Evolutionary conservation across 2,797 vertebrate species (phyloP), one percentile per base, ranked within the genome.

Genomic region (Scolopax rusticola): DNA sequence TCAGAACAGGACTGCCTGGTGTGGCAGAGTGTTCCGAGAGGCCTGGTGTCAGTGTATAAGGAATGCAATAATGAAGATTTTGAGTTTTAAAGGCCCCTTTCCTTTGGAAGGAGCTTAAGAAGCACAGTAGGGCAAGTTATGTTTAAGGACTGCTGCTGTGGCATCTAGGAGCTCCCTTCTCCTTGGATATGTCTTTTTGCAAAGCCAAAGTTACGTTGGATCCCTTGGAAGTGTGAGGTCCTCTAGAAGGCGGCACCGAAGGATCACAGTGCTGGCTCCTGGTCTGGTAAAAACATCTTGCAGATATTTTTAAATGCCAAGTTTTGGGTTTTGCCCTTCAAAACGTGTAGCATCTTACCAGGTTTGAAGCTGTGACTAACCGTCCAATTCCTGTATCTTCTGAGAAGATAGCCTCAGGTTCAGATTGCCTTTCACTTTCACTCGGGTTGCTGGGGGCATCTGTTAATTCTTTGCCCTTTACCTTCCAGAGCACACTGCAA

Each of bases 391-490:
- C 1, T 14, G 5, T 36, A 7, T 50, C 77, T 86, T 40, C 51
- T 74, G 88, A 86, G 85, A 19, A 76, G 64, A 45, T 19, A 69
- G 48, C 61, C 67, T 93, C 32, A 23, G 67, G 80, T 89, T 94
- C 80, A 43, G 47, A 12, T 47, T 69, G 50, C 40, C 80, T 90
- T 90, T 82, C n/a, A 6, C 73, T 92, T 94, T 71, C 43, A 16
- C 28, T 79, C 33, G 28, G 2, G n/a, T 77, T 57, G 9, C 48
- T 68, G 28, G 25, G 45, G 25, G 11, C 10, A 1, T 70, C 33
- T 89, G 32, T 76, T 87, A 64, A 32, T 81, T 88, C 84, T 57
- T 73, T 89, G 51, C 73, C 75, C 60, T 89, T 87, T 85, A 45
- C 79, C 71, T 95, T 85, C 45, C 74, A 38, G 74, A 89, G 14